phyloP scores from a whole-genome alignment of 2,888 invertebrate species.

The Chelonus formosanus region DNA sequence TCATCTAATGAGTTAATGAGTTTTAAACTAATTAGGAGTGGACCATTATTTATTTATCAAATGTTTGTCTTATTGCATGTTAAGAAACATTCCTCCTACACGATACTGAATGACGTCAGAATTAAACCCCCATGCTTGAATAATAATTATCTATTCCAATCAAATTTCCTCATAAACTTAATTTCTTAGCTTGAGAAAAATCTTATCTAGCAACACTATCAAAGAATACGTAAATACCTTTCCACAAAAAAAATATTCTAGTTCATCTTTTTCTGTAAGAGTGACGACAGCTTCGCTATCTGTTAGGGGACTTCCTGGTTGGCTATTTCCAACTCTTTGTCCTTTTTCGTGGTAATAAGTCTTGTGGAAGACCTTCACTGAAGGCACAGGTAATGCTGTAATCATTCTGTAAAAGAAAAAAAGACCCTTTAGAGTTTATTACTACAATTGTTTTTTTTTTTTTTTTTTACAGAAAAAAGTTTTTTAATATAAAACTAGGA shows the following conservation, averaged over 20 bases:
- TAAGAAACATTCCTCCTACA: too few relatives aligned
- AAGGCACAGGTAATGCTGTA: slow-evolving; percentile 60
- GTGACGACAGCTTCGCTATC: slow-evolving; percentile 59
- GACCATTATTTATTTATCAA: too few relatives aligned
- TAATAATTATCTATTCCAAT: too few relatives aligned
- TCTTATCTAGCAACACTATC: too few relatives aligned
- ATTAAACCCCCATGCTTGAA: too few relatives aligned
- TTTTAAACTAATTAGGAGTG: too few relatives aligned
- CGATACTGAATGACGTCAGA: too few relatives aligned
- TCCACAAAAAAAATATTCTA: slow-evolving; percentile 61
- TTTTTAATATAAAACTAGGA: slow-evolving; percentile 19
- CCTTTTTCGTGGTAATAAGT: slow-evolving; percentile 60
- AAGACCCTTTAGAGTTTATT: background rate
- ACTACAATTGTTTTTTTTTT: background rate
- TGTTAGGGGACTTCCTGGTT: slow-evolving; percentile 59
- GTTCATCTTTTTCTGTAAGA: slow-evolving; percentile 55
- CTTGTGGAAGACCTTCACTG: slow-evolving; percentile 62
- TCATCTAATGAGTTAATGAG: too few relatives aligned
- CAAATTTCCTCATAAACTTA: too few relatives aligned
- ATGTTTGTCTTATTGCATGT: too few relatives aligned
- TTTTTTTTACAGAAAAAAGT: background rate
- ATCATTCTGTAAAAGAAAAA: slow-evolving; percentile 53
- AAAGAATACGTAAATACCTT: slow-evolving; percentile 47
- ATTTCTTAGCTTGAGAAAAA: too few relatives aligned
- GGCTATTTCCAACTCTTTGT: slow-evolving; percentile 57